Percentiles rank a stretch among this genome's conserved stretches.
These are phyloP conservation scores for Arrhopalites spinosus DNA, from an alignment of 2,888 invertebrate genomes.

Conservation along the genomic window DNA sequence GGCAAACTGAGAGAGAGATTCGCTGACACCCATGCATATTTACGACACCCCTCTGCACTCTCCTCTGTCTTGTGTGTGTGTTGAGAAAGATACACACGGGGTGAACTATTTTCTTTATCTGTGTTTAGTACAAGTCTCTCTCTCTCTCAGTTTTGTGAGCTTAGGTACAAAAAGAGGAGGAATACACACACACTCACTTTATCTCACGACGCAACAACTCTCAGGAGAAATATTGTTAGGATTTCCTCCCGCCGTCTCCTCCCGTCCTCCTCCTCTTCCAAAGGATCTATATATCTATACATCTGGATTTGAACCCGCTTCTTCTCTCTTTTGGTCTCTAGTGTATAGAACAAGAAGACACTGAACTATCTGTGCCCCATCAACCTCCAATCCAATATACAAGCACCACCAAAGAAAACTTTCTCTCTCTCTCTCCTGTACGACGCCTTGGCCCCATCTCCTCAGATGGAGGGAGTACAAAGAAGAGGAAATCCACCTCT, in stretches of 20 bases:
- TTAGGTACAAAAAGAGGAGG: background rate
- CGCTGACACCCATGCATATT: too few species aligned
- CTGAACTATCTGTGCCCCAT: background rate
- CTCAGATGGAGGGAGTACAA: too few species aligned
- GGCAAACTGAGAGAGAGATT: too few species aligned
- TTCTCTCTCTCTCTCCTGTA: background rate
- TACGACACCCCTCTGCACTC: too few species aligned
- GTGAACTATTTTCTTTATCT: background rate
- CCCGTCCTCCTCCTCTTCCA: slow-evolving; percentile 5
- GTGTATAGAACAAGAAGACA: slow-evolving; percentile 27
- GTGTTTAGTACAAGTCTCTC: background rate
- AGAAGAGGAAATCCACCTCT: too few species aligned
- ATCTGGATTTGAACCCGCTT: background rate
- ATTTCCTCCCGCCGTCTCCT: slow-evolving; percentile 35
- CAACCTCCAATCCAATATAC: background rate
- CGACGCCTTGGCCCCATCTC: background rate
- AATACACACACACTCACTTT: slow-evolving; percentile 23
- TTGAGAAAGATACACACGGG: background rate
- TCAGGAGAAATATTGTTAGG: slow-evolving; percentile 47
- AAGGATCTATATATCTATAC: background rate
- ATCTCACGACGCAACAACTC: slow-evolving; percentile 44
- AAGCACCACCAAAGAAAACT: too few species aligned
- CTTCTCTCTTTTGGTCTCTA: background rate
- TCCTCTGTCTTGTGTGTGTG: too few species aligned
- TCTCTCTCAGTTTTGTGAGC: background rate